phyloP scores from a whole-genome alignment of 37 sponge, comb jelly and placozoan species.

The Halichondria panicea region DNA sequence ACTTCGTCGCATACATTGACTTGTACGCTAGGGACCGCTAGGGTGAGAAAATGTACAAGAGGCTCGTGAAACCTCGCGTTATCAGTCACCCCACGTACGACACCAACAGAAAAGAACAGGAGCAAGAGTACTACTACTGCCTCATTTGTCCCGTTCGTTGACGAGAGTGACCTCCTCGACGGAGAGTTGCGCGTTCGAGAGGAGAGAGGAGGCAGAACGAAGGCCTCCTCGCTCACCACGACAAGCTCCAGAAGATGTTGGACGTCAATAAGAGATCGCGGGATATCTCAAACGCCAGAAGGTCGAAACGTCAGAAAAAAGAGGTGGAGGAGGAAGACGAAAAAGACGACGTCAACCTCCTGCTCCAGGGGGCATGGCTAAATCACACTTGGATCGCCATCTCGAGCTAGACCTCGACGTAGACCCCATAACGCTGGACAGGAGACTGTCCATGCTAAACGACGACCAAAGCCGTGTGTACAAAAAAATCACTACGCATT shows the following conservation, averaged over 20 bases:
- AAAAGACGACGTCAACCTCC: no score
- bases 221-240: slow-evolving; percentile 39
- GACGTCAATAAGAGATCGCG: no score
- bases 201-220: slow-evolving; percentile 29
- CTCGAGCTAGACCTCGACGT: not conserved
- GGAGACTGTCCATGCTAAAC: slow-evolving; percentile 47
- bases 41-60: slow-evolving; percentile 17
- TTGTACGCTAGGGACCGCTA: no score
- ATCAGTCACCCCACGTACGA: no score
- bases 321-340: slow-evolving; percentile 30
- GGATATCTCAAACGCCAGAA: no score
- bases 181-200: no score
- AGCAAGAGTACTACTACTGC: slow-evolving; percentile 39
- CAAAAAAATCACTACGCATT: slow-evolving; percentile 17
- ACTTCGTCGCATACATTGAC: no score
- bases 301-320: not conserved
- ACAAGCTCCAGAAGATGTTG: slow-evolving; percentile 43
- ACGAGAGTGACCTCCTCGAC: no score
- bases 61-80: slow-evolving; percentile 6
- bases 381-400: slow-evolving; percentile 42
- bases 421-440: slow-evolving; percentile 8
- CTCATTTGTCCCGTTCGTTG: slow-evolving; percentile 16
- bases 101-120: slow-evolving; percentile 15
- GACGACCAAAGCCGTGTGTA: slow-evolving; percentile 51
- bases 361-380: slow-evolving; percentile 41